Evolutionary conservation across 2,888 invertebrate genomes (phyloP), one percentile per base, ranked within the genome.

Genomic region (Lycaena phlaeas): DNA sequence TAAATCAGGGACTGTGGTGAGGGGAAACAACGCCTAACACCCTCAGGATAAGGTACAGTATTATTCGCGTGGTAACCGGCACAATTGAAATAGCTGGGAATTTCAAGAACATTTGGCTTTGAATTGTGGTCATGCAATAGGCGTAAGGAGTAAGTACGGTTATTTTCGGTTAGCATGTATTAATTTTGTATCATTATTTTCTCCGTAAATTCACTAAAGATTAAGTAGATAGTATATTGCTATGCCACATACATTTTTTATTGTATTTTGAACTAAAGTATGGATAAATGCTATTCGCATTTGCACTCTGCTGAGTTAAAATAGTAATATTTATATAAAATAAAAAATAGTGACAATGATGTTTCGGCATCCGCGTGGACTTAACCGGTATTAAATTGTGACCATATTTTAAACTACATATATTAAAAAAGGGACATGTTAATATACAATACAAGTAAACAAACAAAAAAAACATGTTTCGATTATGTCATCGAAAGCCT

Each of bases 101-200:
- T 47, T 46, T 46, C 46, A 40, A 42, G 36, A 47, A 43, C 45
- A 44, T 34, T 34, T 45, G 41, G 43, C 47, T 41, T 49, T 46
- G 57, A 60, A 62, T 67, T 71, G 69, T 59, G 71, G 74, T 61
- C 54, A 59, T 52, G 50, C 53, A 46, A 48, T 45, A 53, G 50
- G 61, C 54, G 51, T 59, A 52, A 68, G 67, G 59, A 53, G 62
- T 51, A 51, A 54, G 53, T 57, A 53, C 57, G 63, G 65, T 72
- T 71, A 72, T 68, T 73, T 70, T 52, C 62, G 58, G 63, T 62
- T 59, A 67, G 64, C 59, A 57, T 67, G 63, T 67, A 69, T 67
- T 65, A 65, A 72, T 70, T 68, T 62, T 49, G 52, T 46, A 45
- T 52, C 56, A 62, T 69, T 67, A 61, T 61, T 67, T 51, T 44